phyloP scores from a whole-genome alignment of 2,888 invertebrate genomes.

The Hermaeophaga mercurialis region DNA sequence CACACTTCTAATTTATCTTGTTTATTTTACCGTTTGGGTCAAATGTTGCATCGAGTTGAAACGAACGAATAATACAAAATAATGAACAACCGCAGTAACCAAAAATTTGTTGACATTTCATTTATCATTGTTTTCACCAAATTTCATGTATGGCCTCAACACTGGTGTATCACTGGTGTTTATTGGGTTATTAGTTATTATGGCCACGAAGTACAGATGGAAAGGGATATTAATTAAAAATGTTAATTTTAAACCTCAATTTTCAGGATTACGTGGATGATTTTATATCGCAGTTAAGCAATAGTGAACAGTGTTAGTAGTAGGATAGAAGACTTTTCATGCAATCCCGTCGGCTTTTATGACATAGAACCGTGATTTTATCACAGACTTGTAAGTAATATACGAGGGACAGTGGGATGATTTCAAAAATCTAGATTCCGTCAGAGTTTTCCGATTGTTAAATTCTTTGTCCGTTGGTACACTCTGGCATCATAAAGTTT shows the following conservation, averaged over 20 bases:
- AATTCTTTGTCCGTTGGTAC: too few species aligned
- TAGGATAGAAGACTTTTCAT: too few species aligned
- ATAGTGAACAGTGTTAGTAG: too few species aligned
- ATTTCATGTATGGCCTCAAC: constrained; percentile 12
- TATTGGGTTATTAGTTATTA: constrained; percentile 10
- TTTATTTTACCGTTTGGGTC: constrained; percentile 9
- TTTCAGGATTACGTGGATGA: too few species aligned
- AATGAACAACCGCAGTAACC: constrained; percentile 21
- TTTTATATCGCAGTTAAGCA: too few species aligned
- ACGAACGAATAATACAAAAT: constrained; percentile 21
- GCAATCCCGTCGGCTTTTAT: too few species aligned
- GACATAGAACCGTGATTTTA: too few species aligned
- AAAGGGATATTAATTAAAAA: neutral
- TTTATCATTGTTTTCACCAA: constrained; percentile 23
- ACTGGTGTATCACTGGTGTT: constrained; percentile 2
- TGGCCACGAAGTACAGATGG: neutral
- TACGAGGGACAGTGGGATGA: too few species aligned
- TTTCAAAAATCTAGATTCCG: too few species aligned
- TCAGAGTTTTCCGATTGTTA: too few species aligned
- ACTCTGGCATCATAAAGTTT: too few species aligned
- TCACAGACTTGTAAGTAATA: too few species aligned
- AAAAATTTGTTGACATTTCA: constrained; percentile 26
- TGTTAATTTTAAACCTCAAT: neutral
- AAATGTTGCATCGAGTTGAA: constrained; percentile 9
- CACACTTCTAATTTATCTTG: constrained; percentile 15